Evolutionary conservation across 1,140 invertebrate genomes (phyloP).

Genomic region (Planococcus citri): DNA sequence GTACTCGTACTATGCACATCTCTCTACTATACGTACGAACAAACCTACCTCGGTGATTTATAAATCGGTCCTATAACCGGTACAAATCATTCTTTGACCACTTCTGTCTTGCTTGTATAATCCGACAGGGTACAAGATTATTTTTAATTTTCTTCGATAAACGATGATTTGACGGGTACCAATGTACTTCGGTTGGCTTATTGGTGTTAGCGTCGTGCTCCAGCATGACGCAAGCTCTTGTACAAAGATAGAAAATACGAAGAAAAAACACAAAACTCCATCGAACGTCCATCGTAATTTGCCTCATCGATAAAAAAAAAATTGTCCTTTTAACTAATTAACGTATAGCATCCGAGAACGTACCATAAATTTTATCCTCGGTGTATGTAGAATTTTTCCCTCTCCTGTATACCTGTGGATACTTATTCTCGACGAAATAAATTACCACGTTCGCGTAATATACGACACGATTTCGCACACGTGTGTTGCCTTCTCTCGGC

Average conservation of each 20-base stretch:
- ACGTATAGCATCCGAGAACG: not conserved
- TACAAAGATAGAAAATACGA: not conserved
- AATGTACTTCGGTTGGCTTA: not conserved
- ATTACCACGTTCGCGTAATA: not conserved
- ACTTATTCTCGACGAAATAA: not conserved
- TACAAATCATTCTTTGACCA: conserved; percentile 20
- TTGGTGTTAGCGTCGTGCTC: not conserved
- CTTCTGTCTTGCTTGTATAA: conserved; percentile 15
- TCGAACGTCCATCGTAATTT: too few relatives aligned
- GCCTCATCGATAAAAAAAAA: not conserved
- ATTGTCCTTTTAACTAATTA: not conserved
- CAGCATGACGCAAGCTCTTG: not conserved
- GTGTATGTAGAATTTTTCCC: not conserved
- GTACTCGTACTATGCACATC: too few relatives aligned
- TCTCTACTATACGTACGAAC: too few relatives aligned
- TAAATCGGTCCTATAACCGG: conserved; percentile 16
- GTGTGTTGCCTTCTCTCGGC: not conserved
- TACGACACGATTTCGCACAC: not conserved
- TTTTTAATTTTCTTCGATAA: conserved; percentile 12
- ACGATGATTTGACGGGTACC: not conserved
- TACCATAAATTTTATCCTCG: not conserved
- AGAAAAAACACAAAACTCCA: too few relatives aligned
- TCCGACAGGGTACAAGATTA: conserved; percentile 1
- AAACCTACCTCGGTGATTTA: conserved; percentile 17
- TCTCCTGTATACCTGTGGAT: not conserved